A percentile compares a stretch with the other conserved stretches of the same genome.
Evolutionary conservation across 1,140 invertebrate genomes (phyloP).

Genomic region (Calliphora vicina): DNA sequence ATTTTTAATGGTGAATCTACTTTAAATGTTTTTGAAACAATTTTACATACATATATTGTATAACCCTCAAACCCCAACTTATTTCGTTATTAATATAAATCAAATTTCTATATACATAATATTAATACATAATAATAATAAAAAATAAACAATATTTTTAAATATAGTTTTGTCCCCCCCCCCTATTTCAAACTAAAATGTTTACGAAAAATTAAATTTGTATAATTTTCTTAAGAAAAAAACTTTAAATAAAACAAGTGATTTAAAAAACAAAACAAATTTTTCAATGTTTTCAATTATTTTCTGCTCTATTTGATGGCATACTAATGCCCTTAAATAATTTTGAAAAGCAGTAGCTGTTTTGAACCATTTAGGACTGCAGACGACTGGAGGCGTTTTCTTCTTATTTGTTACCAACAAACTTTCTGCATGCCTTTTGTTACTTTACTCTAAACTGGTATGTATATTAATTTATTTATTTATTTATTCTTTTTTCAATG

Average conservation of each 20-base stretch:
- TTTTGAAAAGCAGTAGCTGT: too few relatives aligned
- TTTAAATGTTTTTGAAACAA: conserved; percentile 17
- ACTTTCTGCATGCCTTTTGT: too few relatives aligned
- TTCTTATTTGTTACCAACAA: too few relatives aligned
- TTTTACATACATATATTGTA: too few relatives aligned
- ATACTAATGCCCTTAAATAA: too few relatives aligned
- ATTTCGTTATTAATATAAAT: background rate
- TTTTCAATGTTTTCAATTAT: background rate
- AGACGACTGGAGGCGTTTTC: too few relatives aligned
- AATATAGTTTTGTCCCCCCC: background rate
- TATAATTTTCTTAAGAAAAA: background rate
- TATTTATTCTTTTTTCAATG: too few relatives aligned
- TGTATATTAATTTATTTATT: too few relatives aligned
- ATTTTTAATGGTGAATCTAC: background rate
- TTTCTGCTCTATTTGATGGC: background rate
- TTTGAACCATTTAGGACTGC: too few relatives aligned
- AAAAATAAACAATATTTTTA: background rate
- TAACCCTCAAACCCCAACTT: background rate
- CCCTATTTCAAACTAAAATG: background rate
- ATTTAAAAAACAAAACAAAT: background rate
- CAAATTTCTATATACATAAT: background rate
- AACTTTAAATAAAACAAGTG: background rate
- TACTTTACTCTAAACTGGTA: too few relatives aligned
- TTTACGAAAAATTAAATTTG: background rate
- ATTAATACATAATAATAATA: background rate